These are phyloP conservation scores for Eueides isabella DNA, from an alignment of 1,140 invertebrate species.

Conservation along the genomic window DNA sequence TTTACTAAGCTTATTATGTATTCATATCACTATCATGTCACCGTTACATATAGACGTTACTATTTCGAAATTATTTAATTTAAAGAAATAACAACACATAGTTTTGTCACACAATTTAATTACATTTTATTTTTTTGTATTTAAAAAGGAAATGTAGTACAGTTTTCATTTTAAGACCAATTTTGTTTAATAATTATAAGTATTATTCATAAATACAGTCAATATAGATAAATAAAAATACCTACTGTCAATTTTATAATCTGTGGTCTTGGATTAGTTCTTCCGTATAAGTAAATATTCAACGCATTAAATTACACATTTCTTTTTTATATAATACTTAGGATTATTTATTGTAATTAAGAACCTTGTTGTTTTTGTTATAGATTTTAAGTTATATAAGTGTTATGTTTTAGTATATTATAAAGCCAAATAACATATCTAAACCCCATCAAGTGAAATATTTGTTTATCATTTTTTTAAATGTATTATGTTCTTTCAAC, in stretches of 20 bases:
- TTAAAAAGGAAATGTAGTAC: background rate
- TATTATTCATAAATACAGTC: background rate
- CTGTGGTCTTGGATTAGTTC: slow-evolving; percentile 30
- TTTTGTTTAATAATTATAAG: background rate
- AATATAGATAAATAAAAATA: slow-evolving; percentile 4
- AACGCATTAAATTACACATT: slow-evolving; percentile 3
- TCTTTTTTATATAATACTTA: background rate
- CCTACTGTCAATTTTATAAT: slow-evolving; percentile 40
- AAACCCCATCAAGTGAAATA: background rate
- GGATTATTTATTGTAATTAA: slow-evolving; percentile 8
- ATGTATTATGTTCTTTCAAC: slow-evolving; percentile 10
- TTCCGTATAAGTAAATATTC: slow-evolving; percentile 28
- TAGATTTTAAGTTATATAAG: slow-evolving; percentile 13
- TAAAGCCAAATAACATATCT: slow-evolving; percentile 4
- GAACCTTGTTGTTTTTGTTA: slow-evolving; percentile 13
- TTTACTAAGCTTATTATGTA: slow-evolving; percentile 20
- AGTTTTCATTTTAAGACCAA: background rate
- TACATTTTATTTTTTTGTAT: background rate
- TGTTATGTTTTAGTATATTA: slow-evolving; percentile 23
- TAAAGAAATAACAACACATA: background rate
- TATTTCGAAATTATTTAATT: slow-evolving; percentile 2
- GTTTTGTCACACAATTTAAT: background rate
- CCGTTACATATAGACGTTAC: background rate
- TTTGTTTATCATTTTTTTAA: background rate
- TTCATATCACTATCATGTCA: slow-evolving; percentile 4